Evolutionary conservation across 1,140 invertebrate species (phyloP).

Genomic region (Cecropterus lyciades): DNA sequence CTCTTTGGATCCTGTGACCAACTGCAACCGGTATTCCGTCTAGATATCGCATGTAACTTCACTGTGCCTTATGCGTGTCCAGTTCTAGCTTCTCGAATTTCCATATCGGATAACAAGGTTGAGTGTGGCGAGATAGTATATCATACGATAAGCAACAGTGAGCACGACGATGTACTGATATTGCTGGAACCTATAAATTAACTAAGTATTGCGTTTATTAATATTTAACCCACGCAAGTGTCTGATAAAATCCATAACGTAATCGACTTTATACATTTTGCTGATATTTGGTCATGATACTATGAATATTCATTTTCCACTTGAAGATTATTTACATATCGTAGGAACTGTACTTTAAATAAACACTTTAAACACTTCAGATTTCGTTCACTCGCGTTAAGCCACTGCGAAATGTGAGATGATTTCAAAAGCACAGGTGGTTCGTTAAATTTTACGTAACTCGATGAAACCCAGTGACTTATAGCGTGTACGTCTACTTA

Average conservation of each 20-base stretch:
- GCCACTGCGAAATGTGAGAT: neutral
- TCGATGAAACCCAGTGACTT: slow-evolving; percentile 24
- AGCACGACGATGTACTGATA: slow-evolving; percentile 64
- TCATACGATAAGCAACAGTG: slow-evolving; percentile 72
- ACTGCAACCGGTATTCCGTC: slow-evolving; percentile 55
- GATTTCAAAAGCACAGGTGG: slow-evolving; percentile 33
- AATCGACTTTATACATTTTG: slow-evolving; percentile 49
- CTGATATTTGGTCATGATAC: neutral
- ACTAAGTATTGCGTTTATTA: slow-evolving; percentile 25
- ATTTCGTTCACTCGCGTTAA: slow-evolving; percentile 19
- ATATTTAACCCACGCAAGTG: slow-evolving; percentile 50
- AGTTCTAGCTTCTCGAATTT: slow-evolving; percentile 64
- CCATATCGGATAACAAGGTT: slow-evolving; percentile 75
- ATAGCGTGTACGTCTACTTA: slow-evolving; percentile 33
- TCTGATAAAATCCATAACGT: slow-evolving; percentile 51
- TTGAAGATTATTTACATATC: slow-evolving; percentile 10
- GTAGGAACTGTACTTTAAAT: neutral
- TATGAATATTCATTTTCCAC: slow-evolving; percentile 1
- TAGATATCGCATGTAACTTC: slow-evolving; percentile 55
- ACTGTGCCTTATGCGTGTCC: slow-evolving; percentile 61
- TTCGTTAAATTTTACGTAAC: slow-evolving; percentile 27
- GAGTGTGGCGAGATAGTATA: slow-evolving; percentile 66
- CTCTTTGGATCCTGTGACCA: slow-evolving; percentile 43
- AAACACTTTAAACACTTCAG: neutral
- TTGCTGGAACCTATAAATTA: slow-evolving; percentile 40